A percentile compares a stretch with the other conserved stretches of the same genome.
phyloP scores from a whole-genome alignment of 2,888 invertebrate species.

The Ophraella communa region DNA sequence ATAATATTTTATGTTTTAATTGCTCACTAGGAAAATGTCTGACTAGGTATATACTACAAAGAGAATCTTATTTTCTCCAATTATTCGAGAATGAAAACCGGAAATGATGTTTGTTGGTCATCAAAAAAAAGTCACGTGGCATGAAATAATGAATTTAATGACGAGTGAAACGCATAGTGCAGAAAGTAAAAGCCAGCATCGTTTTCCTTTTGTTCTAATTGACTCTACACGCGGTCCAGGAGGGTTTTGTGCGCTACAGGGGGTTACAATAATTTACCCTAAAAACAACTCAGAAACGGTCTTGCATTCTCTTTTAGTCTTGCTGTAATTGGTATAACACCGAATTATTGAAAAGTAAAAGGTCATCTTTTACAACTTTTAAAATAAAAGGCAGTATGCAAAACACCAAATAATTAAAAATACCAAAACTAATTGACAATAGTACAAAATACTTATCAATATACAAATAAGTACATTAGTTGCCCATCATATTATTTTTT shows the following conservation, averaged over 20 bases:
- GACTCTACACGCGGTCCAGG: slow-evolving; percentile 3
- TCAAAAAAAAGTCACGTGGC: slow-evolving; percentile 15
- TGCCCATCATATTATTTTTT: too few relatives aligned
- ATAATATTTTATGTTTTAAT: background rate
- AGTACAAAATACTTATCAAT: too few relatives aligned
- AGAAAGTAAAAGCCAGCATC: slow-evolving; percentile 10
- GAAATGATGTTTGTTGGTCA: background rate
- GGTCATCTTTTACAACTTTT: too few relatives aligned
- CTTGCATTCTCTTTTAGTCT: too few relatives aligned
- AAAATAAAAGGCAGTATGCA: too few relatives aligned
- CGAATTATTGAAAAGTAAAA: too few relatives aligned
- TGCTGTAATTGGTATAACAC: too few relatives aligned
- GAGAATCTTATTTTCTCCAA: background rate
- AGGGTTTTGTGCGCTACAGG: background rate
- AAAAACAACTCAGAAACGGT: too few relatives aligned
- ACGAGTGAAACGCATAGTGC: slow-evolving; percentile 12
- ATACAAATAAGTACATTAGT: too few relatives aligned
- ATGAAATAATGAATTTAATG: slow-evolving; percentile 24
- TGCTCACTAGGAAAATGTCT: too few relatives aligned
- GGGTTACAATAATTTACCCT: background rate
- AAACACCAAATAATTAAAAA: too few relatives aligned
- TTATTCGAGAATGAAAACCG: background rate
- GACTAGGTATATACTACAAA: background rate
- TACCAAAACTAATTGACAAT: too few relatives aligned
- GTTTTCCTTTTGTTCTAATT: slow-evolving; percentile 14